Percentiles rank a stretch among this genome's conserved stretches.
phyloP scores from a whole-genome alignment of 2,888 invertebrate genomes.

The Eurois occulta region DNA sequence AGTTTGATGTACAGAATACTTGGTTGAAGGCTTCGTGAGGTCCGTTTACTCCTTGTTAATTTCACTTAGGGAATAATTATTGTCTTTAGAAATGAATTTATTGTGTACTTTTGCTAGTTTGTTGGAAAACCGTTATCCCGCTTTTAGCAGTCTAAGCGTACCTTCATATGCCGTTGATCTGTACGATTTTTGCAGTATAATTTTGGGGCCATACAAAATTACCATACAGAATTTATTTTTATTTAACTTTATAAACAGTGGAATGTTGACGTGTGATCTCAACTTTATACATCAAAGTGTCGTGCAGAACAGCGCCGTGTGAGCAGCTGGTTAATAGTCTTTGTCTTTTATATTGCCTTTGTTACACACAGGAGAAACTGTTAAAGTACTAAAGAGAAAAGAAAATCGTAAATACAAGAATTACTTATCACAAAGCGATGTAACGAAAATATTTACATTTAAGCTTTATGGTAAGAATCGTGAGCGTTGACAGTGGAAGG shows the following conservation, averaged over 20 bases:
- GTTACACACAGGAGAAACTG: constrained; percentile 5
- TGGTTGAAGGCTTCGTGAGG: no score
- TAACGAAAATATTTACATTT: constrained; percentile 8
- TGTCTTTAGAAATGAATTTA: no score
- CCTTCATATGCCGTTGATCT: neutral
- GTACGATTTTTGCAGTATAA: neutral
- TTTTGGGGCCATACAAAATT: neutral
- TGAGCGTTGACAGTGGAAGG: constrained; percentile 36
- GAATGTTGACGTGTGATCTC: neutral
- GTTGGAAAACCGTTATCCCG: no score
- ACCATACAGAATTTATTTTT: no score
- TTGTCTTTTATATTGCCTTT: neutral
- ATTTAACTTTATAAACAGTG: neutral
- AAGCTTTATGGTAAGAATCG: constrained; percentile 36
- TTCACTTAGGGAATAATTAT: no score
- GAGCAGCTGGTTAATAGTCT: neutral
- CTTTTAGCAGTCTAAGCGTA: neutral
- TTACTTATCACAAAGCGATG: neutral
- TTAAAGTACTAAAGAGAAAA: neutral
- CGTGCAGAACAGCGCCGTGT: neutral
- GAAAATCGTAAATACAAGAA: neutral
- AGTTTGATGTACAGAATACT: no score
- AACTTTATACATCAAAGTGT: neutral
- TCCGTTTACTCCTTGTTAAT: no score
- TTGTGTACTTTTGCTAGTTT: no score